Conservation (phyloP, 2,888 invertebrate species). For the Toxonevra muliebris region DNA sequence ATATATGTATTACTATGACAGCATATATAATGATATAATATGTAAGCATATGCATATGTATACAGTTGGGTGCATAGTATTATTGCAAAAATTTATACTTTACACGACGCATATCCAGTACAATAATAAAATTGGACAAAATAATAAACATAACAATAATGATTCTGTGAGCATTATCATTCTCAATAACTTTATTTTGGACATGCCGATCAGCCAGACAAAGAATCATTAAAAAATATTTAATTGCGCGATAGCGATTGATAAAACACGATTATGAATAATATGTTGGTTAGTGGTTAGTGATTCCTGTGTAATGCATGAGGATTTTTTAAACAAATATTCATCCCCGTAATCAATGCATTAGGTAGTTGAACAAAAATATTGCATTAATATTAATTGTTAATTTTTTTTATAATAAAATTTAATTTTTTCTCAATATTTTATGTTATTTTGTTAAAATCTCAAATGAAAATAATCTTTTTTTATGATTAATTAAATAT, state of each 20-base stretch:
- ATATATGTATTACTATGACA: background rate
- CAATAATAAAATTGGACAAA: background rate
- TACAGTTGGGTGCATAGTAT: slow-evolving; percentile 1
- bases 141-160: background rate
- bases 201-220: too few relatives aligned
- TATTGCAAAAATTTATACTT: slow-evolving; percentile 17
- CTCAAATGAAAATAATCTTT: slow-evolving; percentile 13
- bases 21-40: background rate
- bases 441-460: slow-evolving; percentile 3
- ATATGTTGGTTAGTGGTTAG: background rate
- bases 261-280: background rate
- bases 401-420: too few relatives aligned
- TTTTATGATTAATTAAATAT: slow-evolving; percentile 8
- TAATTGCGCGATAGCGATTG: too few relatives aligned
- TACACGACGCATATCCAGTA: background rate
- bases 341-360: slow-evolving; percentile 39
- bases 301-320: slow-evolving; percentile 2
- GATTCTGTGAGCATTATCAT: background rate
- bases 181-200: background rate
- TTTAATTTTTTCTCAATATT: background rate
- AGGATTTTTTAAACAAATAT: slow-evolving; percentile 48
- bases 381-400: too few relatives aligned
- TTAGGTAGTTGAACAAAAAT: slow-evolving; percentile 11
- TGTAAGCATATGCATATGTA: background rate
- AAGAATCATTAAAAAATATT: too few relatives aligned